These are phyloP conservation scores for Lordiphosa stackelbergi DNA, from an alignment of 1,140 invertebrate genomes.

Conservation along the genomic window DNA sequence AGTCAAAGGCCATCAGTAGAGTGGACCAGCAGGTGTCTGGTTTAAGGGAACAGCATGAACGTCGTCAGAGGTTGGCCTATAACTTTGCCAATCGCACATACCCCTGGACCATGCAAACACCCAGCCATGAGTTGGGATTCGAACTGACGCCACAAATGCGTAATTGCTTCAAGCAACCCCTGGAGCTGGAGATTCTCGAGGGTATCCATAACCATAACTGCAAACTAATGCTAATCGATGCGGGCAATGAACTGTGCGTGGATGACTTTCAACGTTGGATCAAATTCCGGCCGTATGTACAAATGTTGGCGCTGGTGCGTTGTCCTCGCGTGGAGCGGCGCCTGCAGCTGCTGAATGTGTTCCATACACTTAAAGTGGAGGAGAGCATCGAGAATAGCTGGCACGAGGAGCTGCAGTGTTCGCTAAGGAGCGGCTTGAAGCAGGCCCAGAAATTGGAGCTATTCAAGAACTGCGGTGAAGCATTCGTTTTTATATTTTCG, in stretches of 20 bases:
- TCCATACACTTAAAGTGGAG: constrained; percentile 44
- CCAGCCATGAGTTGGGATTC: constrained; percentile 39
- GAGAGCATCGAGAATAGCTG: constrained; percentile 41
- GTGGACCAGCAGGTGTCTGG: constrained; percentile 24
- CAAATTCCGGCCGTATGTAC: constrained; percentile 53
- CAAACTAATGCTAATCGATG: constrained; percentile 61
- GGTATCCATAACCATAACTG: constrained; percentile 41
- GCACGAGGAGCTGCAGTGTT: constrained; percentile 53
- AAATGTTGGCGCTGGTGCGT: constrained; percentile 47
- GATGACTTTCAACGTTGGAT: constrained; percentile 55
- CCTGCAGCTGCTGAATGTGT: constrained; percentile 44
- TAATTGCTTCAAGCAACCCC: constrained; percentile 15
- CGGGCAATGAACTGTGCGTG: constrained; percentile 35
- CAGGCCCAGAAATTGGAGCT: constrained; percentile 33
- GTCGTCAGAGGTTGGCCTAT: constrained; percentile 50
- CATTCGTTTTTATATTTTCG: constrained; percentile 59
- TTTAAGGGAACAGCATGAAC: constrained; percentile 19
- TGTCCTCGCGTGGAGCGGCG: constrained; percentile 40
- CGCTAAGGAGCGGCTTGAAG: constrained; percentile 26
- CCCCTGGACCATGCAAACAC: constrained; percentile 66
- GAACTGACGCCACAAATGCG: constrained; percentile 25
- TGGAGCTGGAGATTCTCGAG: constrained; percentile 42
- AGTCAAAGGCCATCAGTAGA: constrained; percentile 20
- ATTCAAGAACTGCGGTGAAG: constrained; percentile 30
- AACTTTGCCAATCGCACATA: constrained; percentile 52